A percentile compares a stretch with the other conserved stretches of the same genome.
Evolutionary conservation across 2,113 vertebrate genomes (phyloP).

Genomic region (Rhynchomys soricoides): DNA sequence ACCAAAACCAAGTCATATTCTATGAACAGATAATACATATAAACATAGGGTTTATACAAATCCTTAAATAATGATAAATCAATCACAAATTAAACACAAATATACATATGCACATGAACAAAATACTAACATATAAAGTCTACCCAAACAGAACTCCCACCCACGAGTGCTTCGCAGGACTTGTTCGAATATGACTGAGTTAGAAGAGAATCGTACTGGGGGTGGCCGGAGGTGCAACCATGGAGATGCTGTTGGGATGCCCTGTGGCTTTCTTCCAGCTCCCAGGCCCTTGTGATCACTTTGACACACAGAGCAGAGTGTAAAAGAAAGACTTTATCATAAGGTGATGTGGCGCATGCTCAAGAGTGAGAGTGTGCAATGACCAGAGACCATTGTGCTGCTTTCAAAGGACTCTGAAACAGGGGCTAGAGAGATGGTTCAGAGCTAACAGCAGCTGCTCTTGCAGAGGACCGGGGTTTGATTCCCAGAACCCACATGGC

Average conservation of each 20-base stretch:
- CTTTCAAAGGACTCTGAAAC: background rate
- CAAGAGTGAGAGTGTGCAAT: background rate
- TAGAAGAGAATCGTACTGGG: background rate
- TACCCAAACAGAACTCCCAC: background rate
- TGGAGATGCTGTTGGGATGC: no score
- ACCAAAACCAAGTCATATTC: background rate
- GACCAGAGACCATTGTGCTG: background rate
- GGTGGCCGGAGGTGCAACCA: no score
- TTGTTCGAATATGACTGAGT: background rate
- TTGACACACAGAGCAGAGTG: background rate
- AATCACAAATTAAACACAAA: slow-evolving; percentile 1
- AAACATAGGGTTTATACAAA: background rate
- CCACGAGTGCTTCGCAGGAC: background rate
- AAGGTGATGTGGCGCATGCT: no score
- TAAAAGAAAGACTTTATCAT: background rate
- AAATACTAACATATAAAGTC: slow-evolving; percentile 18
- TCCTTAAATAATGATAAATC: background rate
- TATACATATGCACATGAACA: background rate
- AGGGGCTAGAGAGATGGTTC: background rate
- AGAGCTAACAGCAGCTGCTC: background rate
- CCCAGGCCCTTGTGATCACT: background rate
- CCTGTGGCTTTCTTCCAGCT: no score
- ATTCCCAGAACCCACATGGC: background rate
- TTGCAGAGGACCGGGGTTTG: background rate
- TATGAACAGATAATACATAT: background rate